Evolutionary conservation across 2,888 invertebrate species (phyloP), one percentile per base, ranked within the genome.

Genomic region (Eurytoma californica): DNA sequence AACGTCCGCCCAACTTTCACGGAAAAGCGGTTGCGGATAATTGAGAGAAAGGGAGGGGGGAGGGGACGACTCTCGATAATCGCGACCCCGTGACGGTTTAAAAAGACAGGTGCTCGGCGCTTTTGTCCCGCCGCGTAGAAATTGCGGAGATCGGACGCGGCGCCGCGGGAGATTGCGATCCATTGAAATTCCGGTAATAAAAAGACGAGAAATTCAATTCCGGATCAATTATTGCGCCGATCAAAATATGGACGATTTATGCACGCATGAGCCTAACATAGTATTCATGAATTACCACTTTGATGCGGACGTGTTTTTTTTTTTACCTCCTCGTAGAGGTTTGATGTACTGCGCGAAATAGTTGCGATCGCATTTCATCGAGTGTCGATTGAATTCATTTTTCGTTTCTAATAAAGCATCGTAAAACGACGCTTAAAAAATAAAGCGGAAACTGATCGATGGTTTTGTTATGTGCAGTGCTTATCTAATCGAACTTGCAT

Each of bases 1-100:
- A 72, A 73, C 39, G 65, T 55, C 67, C 55, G 47, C 5, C 18
- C 4, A 51, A 79, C 79, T 79, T 79, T 79, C 79, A 70, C 74
- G 68, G 68, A 70, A 60, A 65, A 63, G 14, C n/a, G n/a, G 66
- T 3, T 7, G 57, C n/a, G 28, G 70, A 57, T 74, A 72, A 63
- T 72, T 53, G 53, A 65, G 63, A 72, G 39, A 53, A 30, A 14
- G 1, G 61, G 39, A 39, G 39, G 39, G 7, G 39, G 30, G 30
- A n/a, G n/a, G n/a, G n/a, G n/a, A n/a, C 57, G 47, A 65, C 28
- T 67, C 60, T 55, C 39, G 63, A 65, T 67, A 75, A 28, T 49
- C 24, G 65, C 51, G 65, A 18, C 28, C 47, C 51, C 60, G 20
- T 28, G 18, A 49, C 28, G 58, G 47, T 39, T 39, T 7, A 39